Evolutionary conservation across 2,797 vertebrate genomes (phyloP), one percentile per base, ranked within the genome.

Genomic region (Yasuhikotakia modesta): DNA sequence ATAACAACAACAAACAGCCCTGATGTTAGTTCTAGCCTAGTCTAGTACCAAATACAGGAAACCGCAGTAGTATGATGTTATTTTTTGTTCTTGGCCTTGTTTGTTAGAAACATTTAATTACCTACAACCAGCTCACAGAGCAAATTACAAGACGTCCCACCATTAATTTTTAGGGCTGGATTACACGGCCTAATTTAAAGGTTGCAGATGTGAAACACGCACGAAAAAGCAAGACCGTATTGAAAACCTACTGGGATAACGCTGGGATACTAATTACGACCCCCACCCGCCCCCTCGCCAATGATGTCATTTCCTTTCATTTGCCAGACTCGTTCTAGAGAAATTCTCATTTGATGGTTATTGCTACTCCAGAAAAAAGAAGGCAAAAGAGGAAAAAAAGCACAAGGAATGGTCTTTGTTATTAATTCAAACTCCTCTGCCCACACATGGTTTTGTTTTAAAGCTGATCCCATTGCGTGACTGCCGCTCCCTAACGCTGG

Each of bases 391-490:
- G 1, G 0, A 1, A 73, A 81, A 79, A 85, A 73, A 21, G 63
- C 86, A 82, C 86, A 89, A 82, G 87, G 87, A 86, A 76, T 52
- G 73, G 85, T 84, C 87, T 88, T 88, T 87, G 79, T 85, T 89
- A 90, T 88, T 91, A 92, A 88, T 86, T 87, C 85, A 86, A 89
- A 88, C 86, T 87, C 75, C 81, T 84, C 87, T 85, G 75, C 86
- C 87, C 87, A 93, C 92, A 94, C 87, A 93, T 93, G 92, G 90
- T 92, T 93, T 88, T 92, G 91, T 86, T 94, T 93, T 92, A 79
- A 43, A 79, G 85, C 83, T 80, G 85, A 90, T 88, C 88, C 86
- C 90, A 84, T 90, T 87, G 90, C 91, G 90, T 94, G 92, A 91
- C 90, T 93, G 87, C 84, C 80, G 91, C 86, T 79, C 70, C 82